Evolutionary conservation across 2,797 vertebrate genomes (phyloP).

Genomic region (Anisognathus igniventris): DNA sequence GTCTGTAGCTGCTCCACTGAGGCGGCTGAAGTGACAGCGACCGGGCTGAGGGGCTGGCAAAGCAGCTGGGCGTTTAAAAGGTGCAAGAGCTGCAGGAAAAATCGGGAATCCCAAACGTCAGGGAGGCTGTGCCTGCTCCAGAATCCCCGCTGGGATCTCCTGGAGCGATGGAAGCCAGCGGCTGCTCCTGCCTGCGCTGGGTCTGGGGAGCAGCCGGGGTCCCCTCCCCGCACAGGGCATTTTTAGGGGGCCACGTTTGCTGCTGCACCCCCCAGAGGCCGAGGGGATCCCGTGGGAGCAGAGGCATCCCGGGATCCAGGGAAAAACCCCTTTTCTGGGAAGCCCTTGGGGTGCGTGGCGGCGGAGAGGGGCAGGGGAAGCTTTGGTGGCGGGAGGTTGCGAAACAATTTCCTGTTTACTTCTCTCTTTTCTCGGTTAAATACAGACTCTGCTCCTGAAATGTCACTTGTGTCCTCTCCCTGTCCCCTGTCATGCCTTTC

Average conservation of each 20-base stretch:
- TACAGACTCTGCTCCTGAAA: accelerated
- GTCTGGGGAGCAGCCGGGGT: accelerated
- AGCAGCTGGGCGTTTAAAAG: background rate
- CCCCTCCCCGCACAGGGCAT: accelerated
- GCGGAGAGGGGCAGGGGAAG: background rate
- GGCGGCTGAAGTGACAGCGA: background rate
- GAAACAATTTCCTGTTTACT: constrained; percentile 46
- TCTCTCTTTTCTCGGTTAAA: background rate
- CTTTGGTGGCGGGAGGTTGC: background rate
- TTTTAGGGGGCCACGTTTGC: background rate
- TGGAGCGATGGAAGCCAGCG: accelerated
- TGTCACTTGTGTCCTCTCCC: background rate
- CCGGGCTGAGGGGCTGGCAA: background rate
- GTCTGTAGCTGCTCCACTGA: background rate
- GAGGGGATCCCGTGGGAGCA: background rate
- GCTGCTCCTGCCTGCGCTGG: background rate
- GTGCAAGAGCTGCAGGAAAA: background rate
- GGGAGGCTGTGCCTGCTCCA: background rate
- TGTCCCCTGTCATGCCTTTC: accelerated
- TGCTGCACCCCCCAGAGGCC: accelerated
- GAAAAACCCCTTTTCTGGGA: background rate
- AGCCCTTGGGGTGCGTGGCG: accelerated
- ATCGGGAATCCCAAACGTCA: background rate
- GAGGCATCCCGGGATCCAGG: background rate
- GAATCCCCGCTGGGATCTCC: background rate